phyloP scores from a whole-genome alignment of 2,113 vertebrate genomes.

The Bucco capensis region DNA sequence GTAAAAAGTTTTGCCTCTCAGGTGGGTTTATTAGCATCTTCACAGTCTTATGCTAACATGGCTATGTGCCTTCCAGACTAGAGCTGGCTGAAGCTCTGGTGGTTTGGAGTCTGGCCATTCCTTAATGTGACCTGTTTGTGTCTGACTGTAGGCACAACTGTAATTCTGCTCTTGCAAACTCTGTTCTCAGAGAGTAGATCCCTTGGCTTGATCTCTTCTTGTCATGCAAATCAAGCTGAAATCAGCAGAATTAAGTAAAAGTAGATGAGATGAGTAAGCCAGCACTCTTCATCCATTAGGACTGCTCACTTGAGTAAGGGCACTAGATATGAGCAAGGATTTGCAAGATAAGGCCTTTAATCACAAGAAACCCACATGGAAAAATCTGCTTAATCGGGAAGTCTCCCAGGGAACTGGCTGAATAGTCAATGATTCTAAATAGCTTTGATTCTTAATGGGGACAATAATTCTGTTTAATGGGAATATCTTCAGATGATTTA shows the following conservation, averaged over 20 bases:
- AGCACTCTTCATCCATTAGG: not conserved
- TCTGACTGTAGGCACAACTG: not conserved
- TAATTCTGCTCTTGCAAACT: not conserved
- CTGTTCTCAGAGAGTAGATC: not conserved
- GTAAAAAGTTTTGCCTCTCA: not conserved
- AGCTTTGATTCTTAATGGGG: conserved; percentile 56
- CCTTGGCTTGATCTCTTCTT: not conserved
- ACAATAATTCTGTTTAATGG: conserved; percentile 62
- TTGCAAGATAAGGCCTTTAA: conserved; percentile 7
- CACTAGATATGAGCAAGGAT: not conserved
- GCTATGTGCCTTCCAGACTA: not conserved
- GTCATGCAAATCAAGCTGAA: not conserved
- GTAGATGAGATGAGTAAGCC: not conserved
- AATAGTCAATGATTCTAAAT: conserved; percentile 46
- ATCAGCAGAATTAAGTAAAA: conserved; percentile 1
- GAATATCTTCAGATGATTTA: conserved; percentile 58
- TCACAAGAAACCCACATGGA: conserved; percentile 24
- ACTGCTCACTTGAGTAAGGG: not conserved
- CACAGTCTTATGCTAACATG: not conserved
- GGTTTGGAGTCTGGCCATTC: not conserved
- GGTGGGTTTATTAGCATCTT: not conserved
- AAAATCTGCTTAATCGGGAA: conserved; percentile 28
- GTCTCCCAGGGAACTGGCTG: conserved; percentile 21
- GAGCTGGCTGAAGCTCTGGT: not conserved
- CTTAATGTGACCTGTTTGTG: not conserved